Conservation (phyloP, 2,888 invertebrate species). For the Cetonia aurata region DNA sequence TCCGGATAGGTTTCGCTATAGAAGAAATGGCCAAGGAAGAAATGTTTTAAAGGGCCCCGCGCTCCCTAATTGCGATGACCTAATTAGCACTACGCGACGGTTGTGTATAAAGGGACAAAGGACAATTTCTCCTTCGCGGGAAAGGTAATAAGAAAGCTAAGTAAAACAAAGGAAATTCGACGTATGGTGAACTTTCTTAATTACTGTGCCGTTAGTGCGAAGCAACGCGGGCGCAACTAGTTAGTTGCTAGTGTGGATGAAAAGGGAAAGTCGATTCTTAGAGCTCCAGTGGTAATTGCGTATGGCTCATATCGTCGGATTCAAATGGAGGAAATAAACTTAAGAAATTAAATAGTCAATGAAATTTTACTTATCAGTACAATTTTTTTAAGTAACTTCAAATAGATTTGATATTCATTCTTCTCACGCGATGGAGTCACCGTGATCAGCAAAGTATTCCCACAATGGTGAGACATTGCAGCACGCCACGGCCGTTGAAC, state of each 20-base stretch:
- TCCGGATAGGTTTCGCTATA: slow-evolving; percentile 27
- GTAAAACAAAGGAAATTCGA: slow-evolving; percentile 44
- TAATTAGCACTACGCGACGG: slow-evolving; percentile 36
- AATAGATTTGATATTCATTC: too few species aligned
- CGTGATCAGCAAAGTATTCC: too few species aligned
- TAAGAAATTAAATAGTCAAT: neutral
- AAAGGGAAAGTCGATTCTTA: too few species aligned
- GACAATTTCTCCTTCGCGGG: slow-evolving; percentile 18
- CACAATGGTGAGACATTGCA: too few species aligned
- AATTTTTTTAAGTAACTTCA: too few species aligned
- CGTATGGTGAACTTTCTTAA: slow-evolving; percentile 46
- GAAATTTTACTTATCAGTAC: too few species aligned
- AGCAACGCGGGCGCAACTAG: neutral
- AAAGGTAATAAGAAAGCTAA: slow-evolving; percentile 40
- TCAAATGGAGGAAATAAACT: slow-evolving; percentile 1
- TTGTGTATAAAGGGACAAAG: slow-evolving; percentile 40
- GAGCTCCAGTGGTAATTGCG: neutral
- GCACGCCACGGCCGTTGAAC: too few species aligned
- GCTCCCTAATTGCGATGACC: slow-evolving; percentile 44
- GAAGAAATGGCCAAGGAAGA: slow-evolving; percentile 10
- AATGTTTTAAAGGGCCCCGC: slow-evolving; percentile 28
- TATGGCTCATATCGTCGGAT: neutral
- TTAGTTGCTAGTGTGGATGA: neutral
- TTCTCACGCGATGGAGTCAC: too few species aligned
- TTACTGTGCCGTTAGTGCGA: slow-evolving; percentile 35